Evolutionary conservation across 2,797 vertebrate genomes (phyloP).

Genomic region (Cryptoprocta ferox): DNA sequence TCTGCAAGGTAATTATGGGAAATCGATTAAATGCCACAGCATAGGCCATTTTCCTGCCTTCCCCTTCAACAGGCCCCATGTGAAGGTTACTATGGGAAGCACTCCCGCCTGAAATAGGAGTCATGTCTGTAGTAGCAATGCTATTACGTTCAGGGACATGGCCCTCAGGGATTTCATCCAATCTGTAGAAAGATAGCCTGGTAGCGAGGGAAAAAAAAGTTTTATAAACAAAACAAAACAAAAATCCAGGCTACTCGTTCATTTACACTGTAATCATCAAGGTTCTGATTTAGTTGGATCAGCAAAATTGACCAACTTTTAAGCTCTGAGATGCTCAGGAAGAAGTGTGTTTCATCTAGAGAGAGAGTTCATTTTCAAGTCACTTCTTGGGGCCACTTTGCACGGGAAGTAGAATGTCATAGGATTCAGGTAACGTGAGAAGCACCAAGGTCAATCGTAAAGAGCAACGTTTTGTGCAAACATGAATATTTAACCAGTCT

Average conservation of each 20-base stretch:
- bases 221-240: constrained; percentile 63
- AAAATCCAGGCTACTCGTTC: constrained; percentile 18
- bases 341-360: background rate
- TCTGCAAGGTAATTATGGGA: background rate
- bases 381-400: background rate
- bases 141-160: constrained; percentile 21
- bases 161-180: constrained; percentile 53
- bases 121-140: constrained; percentile 5
- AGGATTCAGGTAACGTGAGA: background rate
- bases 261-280: constrained; percentile 24
- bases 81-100: constrained; percentile 57
- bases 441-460: background rate
- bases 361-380: background rate
- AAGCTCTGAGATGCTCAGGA: background rate
- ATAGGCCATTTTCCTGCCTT: constrained; percentile 2
- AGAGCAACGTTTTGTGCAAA: background rate
- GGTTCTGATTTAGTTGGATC: background rate
- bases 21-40: constrained; percentile 18
- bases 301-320: constrained; percentile 33
- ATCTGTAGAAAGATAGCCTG: constrained; percentile 47
- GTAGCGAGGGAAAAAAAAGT: background rate
- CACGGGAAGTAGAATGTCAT: background rate
- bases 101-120: constrained; percentile 25
- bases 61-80: constrained; percentile 26
- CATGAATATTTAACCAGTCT: background rate